Conservation (phyloP, 2,113 vertebrate species). For the Tonatia bakeri region DNA sequence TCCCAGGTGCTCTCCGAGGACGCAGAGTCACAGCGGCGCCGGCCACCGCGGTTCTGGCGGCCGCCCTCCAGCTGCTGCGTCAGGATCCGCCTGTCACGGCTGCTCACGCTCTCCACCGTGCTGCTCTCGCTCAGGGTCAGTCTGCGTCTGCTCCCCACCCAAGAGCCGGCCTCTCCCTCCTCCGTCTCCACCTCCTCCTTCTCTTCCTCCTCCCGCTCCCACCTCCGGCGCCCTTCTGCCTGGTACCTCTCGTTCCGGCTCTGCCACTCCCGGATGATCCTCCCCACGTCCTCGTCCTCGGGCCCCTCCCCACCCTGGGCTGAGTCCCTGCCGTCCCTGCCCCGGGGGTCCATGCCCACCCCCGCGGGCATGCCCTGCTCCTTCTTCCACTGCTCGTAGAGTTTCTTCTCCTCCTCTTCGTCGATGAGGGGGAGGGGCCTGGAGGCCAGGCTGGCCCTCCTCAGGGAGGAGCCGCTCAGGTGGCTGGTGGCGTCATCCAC, state of each 20-base stretch:
- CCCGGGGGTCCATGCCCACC: constrained; percentile 34
- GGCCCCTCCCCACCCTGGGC: constrained; percentile 23
- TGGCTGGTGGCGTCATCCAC: constrained; percentile 86
- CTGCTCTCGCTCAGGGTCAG: constrained; percentile 66
- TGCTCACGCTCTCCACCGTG: constrained; percentile 88
- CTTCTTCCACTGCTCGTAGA: constrained; percentile 66
- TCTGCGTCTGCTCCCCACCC: constrained; percentile 11
- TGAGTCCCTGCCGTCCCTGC: neutral
- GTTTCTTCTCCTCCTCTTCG: constrained; percentile 76
- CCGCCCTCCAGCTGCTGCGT: constrained; percentile 81
- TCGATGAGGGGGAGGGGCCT: constrained; percentile 78
- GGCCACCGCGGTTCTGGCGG: constrained; percentile 49
- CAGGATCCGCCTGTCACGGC: constrained; percentile 83
- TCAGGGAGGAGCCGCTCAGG: constrained; percentile 82
- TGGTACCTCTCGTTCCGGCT: constrained; percentile 90
- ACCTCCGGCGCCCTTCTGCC: constrained; percentile 75
- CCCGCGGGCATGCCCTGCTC: constrained; percentile 67
- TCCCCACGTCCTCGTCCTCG: constrained; percentile 80
- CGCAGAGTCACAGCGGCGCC: constrained; percentile 75
- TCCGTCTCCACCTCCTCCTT: constrained; percentile 78
- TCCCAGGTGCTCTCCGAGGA: constrained; percentile 89
- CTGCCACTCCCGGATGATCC: constrained; percentile 91
- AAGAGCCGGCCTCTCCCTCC: constrained; percentile 70
- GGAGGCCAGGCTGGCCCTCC: constrained; percentile 77
- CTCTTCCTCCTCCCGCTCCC: constrained; percentile 82